These are phyloP conservation scores for Xiphorhynchus erythropygius DNA, from an alignment of 2,797 vertebrate genomes.

Conservation along the genomic window DNA sequence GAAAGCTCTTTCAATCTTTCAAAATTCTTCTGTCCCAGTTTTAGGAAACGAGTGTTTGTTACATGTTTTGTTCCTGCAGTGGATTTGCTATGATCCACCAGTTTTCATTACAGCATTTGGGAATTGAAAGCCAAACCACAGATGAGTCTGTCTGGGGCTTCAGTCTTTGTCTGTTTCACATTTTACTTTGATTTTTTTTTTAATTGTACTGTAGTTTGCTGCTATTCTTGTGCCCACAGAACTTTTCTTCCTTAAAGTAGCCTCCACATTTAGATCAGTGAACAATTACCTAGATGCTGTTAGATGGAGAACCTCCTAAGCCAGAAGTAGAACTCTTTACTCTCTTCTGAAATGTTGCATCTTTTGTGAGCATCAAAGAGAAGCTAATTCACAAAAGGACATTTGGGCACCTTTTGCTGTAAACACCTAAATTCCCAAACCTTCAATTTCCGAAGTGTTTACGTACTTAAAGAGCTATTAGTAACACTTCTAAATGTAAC, in stretches of 20 bases:
- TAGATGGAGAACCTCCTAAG: neutral
- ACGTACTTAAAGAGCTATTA: neutral
- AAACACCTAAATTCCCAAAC: neutral
- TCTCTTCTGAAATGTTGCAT: neutral
- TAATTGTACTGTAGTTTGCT: neutral
- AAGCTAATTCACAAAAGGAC: neutral
- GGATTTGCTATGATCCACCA: neutral
- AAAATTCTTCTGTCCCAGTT: neutral
- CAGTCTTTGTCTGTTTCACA: neutral
- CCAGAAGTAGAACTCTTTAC: neutral
- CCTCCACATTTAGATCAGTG: neutral
- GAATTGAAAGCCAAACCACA: neutral
- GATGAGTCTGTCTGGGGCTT: neutral
- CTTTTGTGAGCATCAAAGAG: neutral
- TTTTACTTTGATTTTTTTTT: neutral
- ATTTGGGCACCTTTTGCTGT: neutral
- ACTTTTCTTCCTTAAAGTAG: neutral
- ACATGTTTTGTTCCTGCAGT: neutral
- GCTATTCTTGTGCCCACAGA: neutral
- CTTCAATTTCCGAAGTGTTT: neutral
- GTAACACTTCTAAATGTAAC: neutral
- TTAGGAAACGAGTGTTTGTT: fast-evolving
- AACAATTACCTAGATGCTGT: neutral
- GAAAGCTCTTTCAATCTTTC: neutral
- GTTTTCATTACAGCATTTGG: neutral